Conservation (phyloP, 2,113 vertebrate genomes). For the Scatophagus argus region DNA sequence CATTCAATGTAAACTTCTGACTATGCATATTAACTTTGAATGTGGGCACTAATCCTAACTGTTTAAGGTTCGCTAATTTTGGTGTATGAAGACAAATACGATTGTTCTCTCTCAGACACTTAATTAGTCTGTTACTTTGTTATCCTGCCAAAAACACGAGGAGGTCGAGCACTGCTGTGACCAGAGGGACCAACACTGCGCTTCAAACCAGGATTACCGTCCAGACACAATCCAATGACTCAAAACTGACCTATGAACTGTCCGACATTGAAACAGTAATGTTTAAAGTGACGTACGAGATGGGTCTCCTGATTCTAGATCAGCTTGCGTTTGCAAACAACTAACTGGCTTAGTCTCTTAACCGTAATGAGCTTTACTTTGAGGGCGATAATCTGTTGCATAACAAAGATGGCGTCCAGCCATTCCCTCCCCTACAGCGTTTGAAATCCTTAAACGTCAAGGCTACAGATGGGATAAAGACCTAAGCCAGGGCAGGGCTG, state of each 20-base stretch:
- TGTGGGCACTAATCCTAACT: too few relatives aligned
- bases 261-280: not conserved
- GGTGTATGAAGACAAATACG: too few relatives aligned
- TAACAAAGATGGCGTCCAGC: slow-evolving; percentile 51
- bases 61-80: too few relatives aligned
- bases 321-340: slow-evolving; percentile 24
- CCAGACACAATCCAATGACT: not conserved
- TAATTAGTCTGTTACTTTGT: slow-evolving; percentile 11
- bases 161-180: not conserved
- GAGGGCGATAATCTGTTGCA: slow-evolving; percentile 61
- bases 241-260: slow-evolving; percentile 9
- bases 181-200: not conserved
- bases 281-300: not conserved
- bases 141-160: not conserved
- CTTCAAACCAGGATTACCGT: slow-evolving; percentile 22
- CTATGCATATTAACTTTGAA: too few relatives aligned
- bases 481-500: slow-evolving; percentile 29
- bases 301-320: slow-evolving; percentile 18
- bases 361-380: slow-evolving; percentile 70
- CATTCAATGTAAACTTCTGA: too few relatives aligned
- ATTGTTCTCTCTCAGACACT: not conserved
- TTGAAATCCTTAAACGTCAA: slow-evolving; percentile 47
- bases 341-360: slow-evolving; percentile 13
- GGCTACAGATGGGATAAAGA: slow-evolving; percentile 35
- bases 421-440: not conserved